Conservation (phyloP, 2,113 vertebrate species). For the Bujurquina vittata region DNA sequence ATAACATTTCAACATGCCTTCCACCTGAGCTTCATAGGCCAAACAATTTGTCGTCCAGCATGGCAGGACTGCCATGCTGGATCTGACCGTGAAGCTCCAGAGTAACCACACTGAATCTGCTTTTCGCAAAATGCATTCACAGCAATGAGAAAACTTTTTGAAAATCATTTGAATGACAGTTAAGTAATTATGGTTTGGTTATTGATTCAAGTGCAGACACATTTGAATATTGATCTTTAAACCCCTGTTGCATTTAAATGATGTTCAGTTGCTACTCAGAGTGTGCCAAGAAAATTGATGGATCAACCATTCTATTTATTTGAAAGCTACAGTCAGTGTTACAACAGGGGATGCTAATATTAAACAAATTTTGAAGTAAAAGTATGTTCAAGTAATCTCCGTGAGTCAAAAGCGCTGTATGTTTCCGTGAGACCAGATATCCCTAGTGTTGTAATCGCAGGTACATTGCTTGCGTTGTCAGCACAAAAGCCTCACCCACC, state of each 20-base stretch:
- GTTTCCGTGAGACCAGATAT: too few species aligned
- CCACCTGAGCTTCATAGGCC: background rate
- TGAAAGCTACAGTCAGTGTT: too few species aligned
- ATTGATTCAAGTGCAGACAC: background rate
- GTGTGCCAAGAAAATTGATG: background rate
- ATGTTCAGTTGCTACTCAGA: too few species aligned
- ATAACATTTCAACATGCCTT: background rate
- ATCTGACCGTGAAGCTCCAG: background rate
- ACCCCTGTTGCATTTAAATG: too few species aligned
- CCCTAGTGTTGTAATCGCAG: too few species aligned
- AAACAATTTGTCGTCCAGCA: slow-evolving; percentile 1
- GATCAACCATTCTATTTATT: too few species aligned
- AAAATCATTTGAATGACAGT: background rate
- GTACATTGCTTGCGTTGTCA: background rate
- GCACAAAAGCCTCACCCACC: background rate
- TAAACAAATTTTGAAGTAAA: too few species aligned
- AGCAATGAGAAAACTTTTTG: background rate
- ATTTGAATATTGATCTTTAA: background rate
- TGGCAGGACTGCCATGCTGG: background rate
- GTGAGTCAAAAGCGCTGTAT: too few species aligned
- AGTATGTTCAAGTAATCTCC: too few species aligned
- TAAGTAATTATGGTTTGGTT: background rate
- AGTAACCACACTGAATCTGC: background rate
- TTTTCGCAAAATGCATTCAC: background rate
- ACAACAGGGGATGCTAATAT: too few species aligned